Evolutionary conservation across 2,888 invertebrate genomes (phyloP), one percentile per base, ranked within the genome.

Genomic region (Homarus gammarus): DNA sequence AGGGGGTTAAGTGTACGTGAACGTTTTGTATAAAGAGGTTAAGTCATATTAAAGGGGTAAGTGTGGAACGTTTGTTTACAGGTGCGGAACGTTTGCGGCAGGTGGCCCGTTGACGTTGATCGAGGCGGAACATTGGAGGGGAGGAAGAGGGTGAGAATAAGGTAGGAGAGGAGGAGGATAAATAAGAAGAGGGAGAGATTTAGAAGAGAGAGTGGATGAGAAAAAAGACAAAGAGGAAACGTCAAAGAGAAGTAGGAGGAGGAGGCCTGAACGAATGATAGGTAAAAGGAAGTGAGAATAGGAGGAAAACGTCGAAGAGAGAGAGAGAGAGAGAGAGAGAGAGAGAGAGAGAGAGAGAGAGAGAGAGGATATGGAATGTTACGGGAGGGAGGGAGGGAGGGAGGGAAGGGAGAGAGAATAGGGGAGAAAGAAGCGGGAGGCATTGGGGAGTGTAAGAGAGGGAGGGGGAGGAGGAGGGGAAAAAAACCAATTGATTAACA

Each of bases 361-460:
- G 81, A 61, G 81, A 38, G 38, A 61, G 40, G 33, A 36, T 27
- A 64, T n/a, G 38, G 38, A n/a, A n/a, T n/a, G n/a, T n/a, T n/a
- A n/a, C n/a, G n/a, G n/a, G n/a, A n/a, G 22, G 22, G 31, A 22
- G 31, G 27, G 22, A 75, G 36, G 6, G 31, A 75, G 8, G 18
- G n/a, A 73, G 40, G n/a, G n/a, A n/a, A n/a, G n/a, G n/a, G 40
- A n/a, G 75, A 40, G 38, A 33, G 33, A 40, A 44, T 44, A 44
- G 40, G 33, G 40, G 75, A 75, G 75, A 33, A 40, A n/a, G 75
- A 75, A n/a, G n/a, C n/a, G 18, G 5, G 27, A n/a, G 18, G 27
- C 44, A 10, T 15, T 40, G 49, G 31, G 44, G 22, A n/a, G n/a
- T n/a, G n/a, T n/a, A 44, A 27, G 44, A 31, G 75, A 33, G 33